These are phyloP conservation scores for Alauda arvensis DNA, from an alignment of 2,797 vertebrate species.

Conservation along the genomic window DNA sequence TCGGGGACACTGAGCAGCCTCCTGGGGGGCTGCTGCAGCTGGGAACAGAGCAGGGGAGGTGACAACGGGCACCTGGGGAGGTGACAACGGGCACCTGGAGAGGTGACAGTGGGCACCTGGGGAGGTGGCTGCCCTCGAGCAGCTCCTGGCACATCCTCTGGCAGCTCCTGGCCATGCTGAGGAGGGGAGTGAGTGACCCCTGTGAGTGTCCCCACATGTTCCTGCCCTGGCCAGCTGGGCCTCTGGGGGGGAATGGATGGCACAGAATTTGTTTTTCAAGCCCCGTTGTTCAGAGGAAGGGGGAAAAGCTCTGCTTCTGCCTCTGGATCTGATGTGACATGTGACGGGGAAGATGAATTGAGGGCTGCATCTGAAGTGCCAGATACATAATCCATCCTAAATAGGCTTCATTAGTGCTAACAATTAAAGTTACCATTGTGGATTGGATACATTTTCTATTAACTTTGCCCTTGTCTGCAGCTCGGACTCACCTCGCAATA, in stretches of 20 bases:
- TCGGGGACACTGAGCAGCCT: neutral
- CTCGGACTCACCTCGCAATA: slow-evolving; percentile 13
- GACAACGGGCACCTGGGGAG: neutral
- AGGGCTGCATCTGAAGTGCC: slow-evolving; percentile 47
- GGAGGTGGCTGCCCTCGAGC: neutral
- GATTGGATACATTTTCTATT: slow-evolving; percentile 52
- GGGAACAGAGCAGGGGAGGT: neutral
- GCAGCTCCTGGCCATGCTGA: neutral
- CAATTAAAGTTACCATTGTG: slow-evolving; percentile 60
- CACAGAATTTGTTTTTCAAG: neutral
- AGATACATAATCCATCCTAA: slow-evolving; percentile 59
- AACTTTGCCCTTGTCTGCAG: slow-evolving; percentile 62
- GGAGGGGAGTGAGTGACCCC: neutral
- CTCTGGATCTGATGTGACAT: slow-evolving; percentile 17
- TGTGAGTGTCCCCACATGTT: rapidly evolving
- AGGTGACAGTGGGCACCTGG: rapidly evolving
- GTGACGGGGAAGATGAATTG: slow-evolving; percentile 34
- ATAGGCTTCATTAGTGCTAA: slow-evolving; percentile 61
- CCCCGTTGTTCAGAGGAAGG: neutral
- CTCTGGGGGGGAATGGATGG: neutral
- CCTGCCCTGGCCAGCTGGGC: neutral
- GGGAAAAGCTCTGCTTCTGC: neutral
- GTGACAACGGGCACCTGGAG: neutral
- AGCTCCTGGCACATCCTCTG: neutral
- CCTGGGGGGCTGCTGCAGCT: neutral